Evolutionary conservation across 2,888 invertebrate genomes (phyloP).

Genomic region (Sarcophaga carnaria): DNA sequence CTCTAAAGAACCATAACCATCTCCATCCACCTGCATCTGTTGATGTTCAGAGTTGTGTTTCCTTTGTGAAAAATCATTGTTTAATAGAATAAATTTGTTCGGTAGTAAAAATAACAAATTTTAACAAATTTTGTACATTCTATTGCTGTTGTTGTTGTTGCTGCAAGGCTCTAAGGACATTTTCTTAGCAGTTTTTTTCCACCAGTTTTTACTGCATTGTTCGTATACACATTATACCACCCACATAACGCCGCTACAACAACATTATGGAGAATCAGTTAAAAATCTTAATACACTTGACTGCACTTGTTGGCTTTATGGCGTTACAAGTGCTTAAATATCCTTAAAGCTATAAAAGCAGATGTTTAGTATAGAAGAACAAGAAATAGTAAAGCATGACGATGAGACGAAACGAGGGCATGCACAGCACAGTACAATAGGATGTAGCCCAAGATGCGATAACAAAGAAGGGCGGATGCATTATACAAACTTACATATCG

Average conservation of each 20-base stretch:
- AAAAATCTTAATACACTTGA: slow-evolving; percentile 67
- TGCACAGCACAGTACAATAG: neutral
- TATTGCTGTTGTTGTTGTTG: neutral
- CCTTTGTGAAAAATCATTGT: neutral
- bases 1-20: no score
- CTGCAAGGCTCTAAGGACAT: neutral
- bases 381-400: neutral
- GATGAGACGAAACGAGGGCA: neutral
- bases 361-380: slow-evolving; percentile 40
- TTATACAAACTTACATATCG: slow-evolving; percentile 1
- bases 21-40: neutral
- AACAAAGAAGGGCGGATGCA: slow-evolving; percentile 37
- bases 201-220: neutral
- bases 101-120: neutral
- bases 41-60: neutral
- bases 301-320: slow-evolving; percentile 68
- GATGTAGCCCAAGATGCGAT: neutral
- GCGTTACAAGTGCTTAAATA: slow-evolving; percentile 60
- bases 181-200: neutral
- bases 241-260: neutral
- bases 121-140: neutral
- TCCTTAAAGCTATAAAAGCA: slow-evolving; percentile 63
- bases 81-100: neutral
- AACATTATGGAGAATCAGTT: slow-evolving; percentile 57
- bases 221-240: neutral